These are phyloP conservation scores for Psilanteris sp. DNA, from an alignment of 1,140 invertebrate species.

Conservation along the genomic window DNA sequence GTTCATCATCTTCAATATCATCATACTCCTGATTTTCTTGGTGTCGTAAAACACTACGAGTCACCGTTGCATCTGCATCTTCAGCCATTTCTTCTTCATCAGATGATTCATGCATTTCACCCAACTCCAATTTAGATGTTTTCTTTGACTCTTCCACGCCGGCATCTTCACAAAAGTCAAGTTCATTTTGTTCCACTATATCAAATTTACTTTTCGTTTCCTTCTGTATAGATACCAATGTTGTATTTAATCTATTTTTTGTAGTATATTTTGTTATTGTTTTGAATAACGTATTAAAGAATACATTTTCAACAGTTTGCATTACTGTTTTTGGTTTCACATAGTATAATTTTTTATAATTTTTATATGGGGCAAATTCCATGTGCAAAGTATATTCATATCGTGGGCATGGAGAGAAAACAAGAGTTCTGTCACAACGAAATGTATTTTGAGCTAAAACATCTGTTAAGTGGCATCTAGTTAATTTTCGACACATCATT, in stretches of 20 bases:
- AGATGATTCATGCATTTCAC: slow-evolving; percentile 82
- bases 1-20: slow-evolving; percentile 89
- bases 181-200: slow-evolving; percentile 72
- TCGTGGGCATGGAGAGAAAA: too few species aligned
- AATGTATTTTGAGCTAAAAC: slow-evolving; percentile 3
- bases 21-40: slow-evolving; percentile 88
- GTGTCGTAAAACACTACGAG: slow-evolving; percentile 81
- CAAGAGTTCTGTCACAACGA: not conserved
- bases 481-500: slow-evolving; percentile 85
- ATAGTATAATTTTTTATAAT: slow-evolving; percentile 86
- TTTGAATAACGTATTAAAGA: slow-evolving; percentile 84
- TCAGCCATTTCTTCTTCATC: slow-evolving; percentile 82
- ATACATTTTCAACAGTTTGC: slow-evolving; percentile 84
- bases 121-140: slow-evolving; percentile 66
- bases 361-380: slow-evolving; percentile 83
- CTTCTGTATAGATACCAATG: slow-evolving; percentile 72
- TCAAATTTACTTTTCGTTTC: slow-evolving; percentile 57
- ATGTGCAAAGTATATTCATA: slow-evolving; percentile 68
- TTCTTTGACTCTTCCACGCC: slow-evolving; percentile 52
- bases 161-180: slow-evolving; percentile 73
- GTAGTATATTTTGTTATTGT: slow-evolving; percentile 79
- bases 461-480: slow-evolving; percentile 84
- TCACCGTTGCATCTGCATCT: slow-evolving; percentile 82
- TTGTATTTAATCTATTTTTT: slow-evolving; percentile 65
- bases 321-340: slow-evolving; percentile 86